phyloP scores from a whole-genome alignment of 2,113 vertebrate species.

The Mellivora capensis region DNA sequence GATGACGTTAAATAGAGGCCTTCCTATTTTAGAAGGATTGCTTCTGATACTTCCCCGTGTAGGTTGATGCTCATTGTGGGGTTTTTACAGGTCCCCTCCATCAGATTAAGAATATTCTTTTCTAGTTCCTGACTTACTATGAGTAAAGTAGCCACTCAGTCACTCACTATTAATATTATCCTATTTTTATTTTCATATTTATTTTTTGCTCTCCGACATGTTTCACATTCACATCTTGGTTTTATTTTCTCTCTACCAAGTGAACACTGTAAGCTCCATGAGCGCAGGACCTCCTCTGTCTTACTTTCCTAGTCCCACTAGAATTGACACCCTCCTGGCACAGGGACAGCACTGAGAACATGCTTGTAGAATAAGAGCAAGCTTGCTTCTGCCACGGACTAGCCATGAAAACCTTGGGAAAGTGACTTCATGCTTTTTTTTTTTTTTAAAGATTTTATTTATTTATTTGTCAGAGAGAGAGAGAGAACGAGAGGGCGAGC shows the following conservation, averaged over 20 bases:
- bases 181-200: not conserved
- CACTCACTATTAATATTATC: not conserved
- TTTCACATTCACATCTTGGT: not conserved
- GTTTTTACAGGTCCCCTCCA: not conserved
- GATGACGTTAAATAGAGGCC: not conserved
- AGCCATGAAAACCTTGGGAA: not conserved
- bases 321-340: not conserved
- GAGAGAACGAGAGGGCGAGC: too few relatives aligned
- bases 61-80: not conserved
- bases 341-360: not conserved
- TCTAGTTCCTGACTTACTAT: not conserved
- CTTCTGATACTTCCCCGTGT: not conserved
- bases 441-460: too few relatives aligned
- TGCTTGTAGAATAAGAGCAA: not conserved
- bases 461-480: too few relatives aligned
- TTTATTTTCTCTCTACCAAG: not conserved
- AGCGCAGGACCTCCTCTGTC: not conserved
- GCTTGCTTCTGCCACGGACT: not conserved
- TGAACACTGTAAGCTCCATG: not conserved
- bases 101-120: not conserved
- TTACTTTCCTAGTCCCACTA: not conserved
- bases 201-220: not conserved
- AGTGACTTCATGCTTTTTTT: not conserved
- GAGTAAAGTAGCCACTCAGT: not conserved
- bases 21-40: not conserved